Base-by-base conservation (phyloP, 2,888 invertebrate genomes). In the Trachelus iudaicus region DNA sequence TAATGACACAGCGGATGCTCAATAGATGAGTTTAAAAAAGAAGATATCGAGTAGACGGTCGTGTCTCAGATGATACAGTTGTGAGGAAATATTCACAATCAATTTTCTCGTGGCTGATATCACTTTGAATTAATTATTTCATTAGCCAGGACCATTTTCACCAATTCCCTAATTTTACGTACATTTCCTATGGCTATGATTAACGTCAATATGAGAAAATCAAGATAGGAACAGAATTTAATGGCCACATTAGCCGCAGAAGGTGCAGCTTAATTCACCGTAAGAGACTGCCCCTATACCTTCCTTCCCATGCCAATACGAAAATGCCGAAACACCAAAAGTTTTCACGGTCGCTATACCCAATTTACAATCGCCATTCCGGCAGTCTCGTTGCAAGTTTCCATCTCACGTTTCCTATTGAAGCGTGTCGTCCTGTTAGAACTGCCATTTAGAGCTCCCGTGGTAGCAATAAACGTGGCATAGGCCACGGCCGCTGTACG, bases 201-300 rank as follows among this genome's bases (percentile, higher is more conserved):
- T 71, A 79, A 76, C 78, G 77, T 82, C 80, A 79, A 56, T 56
- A 56, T 56, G 9, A 34, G 40, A 35, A 35, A 71, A 73, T 69
- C 73, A 34, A 13, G 34, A 15, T 34, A 73, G 56, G 33, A 68
- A 73, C 74, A 76, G 33, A 76, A 73, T 78, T 79, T 81, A 84
- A 84, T 84, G 80, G 81, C 40, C 76, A 77, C 83, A 84, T 85
- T 85, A 86, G 84, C 85, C 80, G 77, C 84, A 84, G 84, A 81
- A 74, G 81, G 82, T 76, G 81, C 80, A 81, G 78, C 82, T 83
- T 82, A 79, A 82, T 83, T 83, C 82, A 81, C 78, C 81, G 35
- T 73, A 31, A 56, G 56, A 34, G 71, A 56, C 68, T 77, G 6
- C n/a, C n/a, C 31, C 31, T 33, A n/a, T 76, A 31, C 11, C 71